Conservation (phyloP, 1,140 invertebrate genomes). For the Teleopsis dalmanni region DNA sequence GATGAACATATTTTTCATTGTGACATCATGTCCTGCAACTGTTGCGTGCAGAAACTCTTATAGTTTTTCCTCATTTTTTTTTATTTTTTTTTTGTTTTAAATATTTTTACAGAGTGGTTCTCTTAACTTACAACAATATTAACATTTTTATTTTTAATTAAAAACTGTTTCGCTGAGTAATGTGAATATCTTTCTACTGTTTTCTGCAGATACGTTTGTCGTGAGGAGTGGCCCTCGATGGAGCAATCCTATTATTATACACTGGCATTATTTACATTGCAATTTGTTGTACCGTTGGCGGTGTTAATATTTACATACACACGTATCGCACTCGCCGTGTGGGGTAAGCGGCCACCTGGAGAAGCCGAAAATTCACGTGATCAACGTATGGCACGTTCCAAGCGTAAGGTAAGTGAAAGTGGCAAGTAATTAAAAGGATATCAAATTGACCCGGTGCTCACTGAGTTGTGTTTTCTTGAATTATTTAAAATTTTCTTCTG, state of each 20-base stretch:
- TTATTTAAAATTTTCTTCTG: background rate
- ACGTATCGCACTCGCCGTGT: slow-evolving; percentile 77
- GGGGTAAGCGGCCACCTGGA: slow-evolving; percentile 78
- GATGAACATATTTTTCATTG: too few species aligned
- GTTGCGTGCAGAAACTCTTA: too few species aligned
- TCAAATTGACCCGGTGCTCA: too few species aligned
- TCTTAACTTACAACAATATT: too few species aligned
- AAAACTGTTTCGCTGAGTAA: too few species aligned
- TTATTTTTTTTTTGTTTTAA: too few species aligned
- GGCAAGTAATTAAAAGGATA: background rate
- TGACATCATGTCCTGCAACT: too few species aligned
- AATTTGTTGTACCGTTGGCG: slow-evolving; percentile 75
- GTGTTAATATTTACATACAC: slow-evolving; percentile 85
- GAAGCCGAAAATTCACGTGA: slow-evolving; percentile 77
- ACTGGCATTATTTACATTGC: slow-evolving; percentile 67
- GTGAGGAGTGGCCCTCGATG: slow-evolving; percentile 54
- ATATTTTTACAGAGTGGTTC: too few species aligned
- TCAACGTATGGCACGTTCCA: slow-evolving; percentile 73
- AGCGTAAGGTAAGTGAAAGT: slow-evolving; percentile 67
- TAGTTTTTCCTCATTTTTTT: too few species aligned
- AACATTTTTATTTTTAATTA: too few species aligned
- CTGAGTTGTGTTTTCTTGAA: too few species aligned
- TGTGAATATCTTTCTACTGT: slow-evolving; percentile 11
- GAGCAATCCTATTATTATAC: slow-evolving; percentile 63
- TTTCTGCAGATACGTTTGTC: slow-evolving; percentile 55